Evolutionary conservation across 2,797 vertebrate species (phyloP).

Genomic region (Trematomus bernacchii): DNA sequence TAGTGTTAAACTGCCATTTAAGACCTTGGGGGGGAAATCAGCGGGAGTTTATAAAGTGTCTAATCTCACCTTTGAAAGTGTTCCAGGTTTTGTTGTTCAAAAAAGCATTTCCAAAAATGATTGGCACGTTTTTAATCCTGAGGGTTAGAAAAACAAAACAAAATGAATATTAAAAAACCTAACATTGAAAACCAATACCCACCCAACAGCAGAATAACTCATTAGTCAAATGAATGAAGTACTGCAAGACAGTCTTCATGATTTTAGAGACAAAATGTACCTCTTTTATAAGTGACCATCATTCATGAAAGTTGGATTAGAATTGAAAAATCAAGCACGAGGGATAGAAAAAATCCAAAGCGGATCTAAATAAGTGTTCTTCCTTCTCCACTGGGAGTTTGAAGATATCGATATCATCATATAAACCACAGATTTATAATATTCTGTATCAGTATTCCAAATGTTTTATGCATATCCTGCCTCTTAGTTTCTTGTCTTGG

Average conservation of each 20-base stretch:
- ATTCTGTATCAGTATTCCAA: neutral
- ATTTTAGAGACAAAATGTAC: slow-evolving; percentile 51
- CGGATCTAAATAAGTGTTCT: neutral
- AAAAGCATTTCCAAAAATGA: too few relatives aligned
- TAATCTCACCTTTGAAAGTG: neutral
- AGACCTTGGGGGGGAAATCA: neutral
- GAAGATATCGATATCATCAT: neutral
- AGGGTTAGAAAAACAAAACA: too few relatives aligned
- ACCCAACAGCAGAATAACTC: too few relatives aligned
- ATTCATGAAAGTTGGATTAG: slow-evolving; percentile 28
- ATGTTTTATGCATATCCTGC: neutral
- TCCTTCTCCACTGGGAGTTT: neutral
- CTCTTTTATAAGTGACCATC: slow-evolving; percentile 37
- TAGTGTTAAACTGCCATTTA: neutral
- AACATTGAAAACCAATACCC: too few relatives aligned
- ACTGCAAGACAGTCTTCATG: slow-evolving; percentile 56
- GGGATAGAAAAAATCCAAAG: neutral
- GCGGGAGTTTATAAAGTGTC: neutral
- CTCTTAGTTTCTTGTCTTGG: neutral
- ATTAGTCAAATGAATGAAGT: slow-evolving; percentile 52
- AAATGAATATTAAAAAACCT: too few relatives aligned
- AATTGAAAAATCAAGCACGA: neutral
- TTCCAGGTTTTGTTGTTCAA: too few relatives aligned
- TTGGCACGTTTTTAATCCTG: neutral
- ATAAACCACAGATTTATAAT: neutral